Evolutionary conservation across 1,140 invertebrate species (phyloP).

Genomic region (Drosophila guanche): DNA sequence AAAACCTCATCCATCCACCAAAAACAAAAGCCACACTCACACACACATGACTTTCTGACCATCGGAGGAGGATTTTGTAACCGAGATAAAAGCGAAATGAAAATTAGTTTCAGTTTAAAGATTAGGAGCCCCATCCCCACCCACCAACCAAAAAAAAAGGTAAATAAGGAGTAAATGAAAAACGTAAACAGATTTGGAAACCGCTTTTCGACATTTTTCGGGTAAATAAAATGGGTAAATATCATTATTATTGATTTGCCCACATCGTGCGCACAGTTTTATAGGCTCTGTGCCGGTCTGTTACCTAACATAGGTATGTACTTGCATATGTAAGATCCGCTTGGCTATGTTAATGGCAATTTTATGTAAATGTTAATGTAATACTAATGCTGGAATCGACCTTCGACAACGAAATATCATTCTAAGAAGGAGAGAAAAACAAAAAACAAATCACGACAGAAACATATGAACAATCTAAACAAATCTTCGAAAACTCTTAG

Average conservation of each 20-base stretch:
- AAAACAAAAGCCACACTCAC: slow-evolving; percentile 24
- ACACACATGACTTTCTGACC: slow-evolving; percentile 48
- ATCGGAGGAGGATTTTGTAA: slow-evolving; percentile 34
- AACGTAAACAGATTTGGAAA: slow-evolving; percentile 53
- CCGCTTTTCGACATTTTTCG: slow-evolving; percentile 29
- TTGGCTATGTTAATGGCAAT: slow-evolving; percentile 12
- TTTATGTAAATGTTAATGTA: slow-evolving; percentile 27
- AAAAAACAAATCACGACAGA: slow-evolving; percentile 59
- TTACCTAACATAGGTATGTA: no score
- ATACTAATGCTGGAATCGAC: slow-evolving; percentile 48
- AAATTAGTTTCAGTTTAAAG: slow-evolving; percentile 29
- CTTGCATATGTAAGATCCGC: no score
- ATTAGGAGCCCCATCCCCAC: slow-evolving; percentile 5
- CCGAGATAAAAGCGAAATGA: slow-evolving; percentile 39
- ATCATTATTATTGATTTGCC: slow-evolving; percentile 30
- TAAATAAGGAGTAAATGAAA: slow-evolving; percentile 34
- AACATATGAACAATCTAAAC: slow-evolving; percentile 63
- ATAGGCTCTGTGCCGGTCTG: background rate
- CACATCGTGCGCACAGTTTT: slow-evolving; percentile 7
- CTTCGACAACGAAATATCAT: slow-evolving; percentile 47
- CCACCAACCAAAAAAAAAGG: background rate
- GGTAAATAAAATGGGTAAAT: slow-evolving; percentile 38
- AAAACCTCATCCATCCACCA: slow-evolving; percentile 31
- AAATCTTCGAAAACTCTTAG: slow-evolving; percentile 24
- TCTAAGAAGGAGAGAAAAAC: slow-evolving; percentile 37